Conservation (phyloP, 2,113 vertebrate species). For the Dendrocopos noguchii region DNA sequence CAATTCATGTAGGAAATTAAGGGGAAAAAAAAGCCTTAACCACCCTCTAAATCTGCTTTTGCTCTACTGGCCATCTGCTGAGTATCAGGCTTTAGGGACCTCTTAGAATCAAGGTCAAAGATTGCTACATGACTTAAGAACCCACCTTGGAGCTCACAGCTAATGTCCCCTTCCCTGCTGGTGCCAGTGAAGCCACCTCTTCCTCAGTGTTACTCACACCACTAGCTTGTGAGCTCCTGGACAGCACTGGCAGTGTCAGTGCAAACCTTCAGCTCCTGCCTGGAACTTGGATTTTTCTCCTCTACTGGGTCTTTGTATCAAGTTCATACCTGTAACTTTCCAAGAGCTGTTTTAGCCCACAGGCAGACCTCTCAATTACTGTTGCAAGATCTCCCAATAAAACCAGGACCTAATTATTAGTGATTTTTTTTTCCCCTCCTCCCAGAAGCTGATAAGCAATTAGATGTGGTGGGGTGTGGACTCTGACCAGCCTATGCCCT, state of each 20-base stretch:
- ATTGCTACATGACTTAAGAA: not conserved
- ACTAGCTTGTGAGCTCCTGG: not conserved
- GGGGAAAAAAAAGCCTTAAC: not conserved
- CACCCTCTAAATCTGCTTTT: not conserved
- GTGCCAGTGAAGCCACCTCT: not conserved
- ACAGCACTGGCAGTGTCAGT: not conserved
- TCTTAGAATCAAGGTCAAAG: not conserved
- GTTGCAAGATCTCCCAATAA: not conserved
- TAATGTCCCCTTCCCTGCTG: not conserved
- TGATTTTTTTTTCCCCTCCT: not conserved
- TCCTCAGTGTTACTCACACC: not conserved
- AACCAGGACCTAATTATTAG: not conserved
- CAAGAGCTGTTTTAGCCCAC: not conserved
- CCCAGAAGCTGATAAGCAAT: not conserved
- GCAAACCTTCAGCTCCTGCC: not conserved
- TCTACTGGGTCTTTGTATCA: not conserved
- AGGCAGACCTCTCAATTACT: not conserved
- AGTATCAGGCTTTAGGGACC: not conserved
- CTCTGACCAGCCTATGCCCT: not conserved
- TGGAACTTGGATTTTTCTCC: not conserved
- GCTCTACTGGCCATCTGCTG: not conserved
- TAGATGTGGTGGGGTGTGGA: not conserved
- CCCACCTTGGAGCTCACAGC: not conserved
- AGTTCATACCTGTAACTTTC: not conserved
- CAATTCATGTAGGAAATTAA: accelerated